Evolutionary conservation across 2,113 vertebrate species (phyloP).

Genomic region (Pipra filicauda): DNA sequence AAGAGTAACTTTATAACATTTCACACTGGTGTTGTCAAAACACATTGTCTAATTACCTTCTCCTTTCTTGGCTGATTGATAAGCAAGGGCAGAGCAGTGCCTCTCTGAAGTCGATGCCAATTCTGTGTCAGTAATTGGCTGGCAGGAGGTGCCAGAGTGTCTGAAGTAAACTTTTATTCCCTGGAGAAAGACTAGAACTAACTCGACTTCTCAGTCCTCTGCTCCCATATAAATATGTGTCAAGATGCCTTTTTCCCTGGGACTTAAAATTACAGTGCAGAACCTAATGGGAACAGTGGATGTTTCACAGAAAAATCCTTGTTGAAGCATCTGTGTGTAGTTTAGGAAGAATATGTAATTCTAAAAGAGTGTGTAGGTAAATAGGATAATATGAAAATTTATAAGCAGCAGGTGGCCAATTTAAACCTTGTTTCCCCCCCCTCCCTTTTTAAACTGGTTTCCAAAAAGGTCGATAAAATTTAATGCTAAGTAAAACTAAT

Average conservation of each 20-base stretch:
- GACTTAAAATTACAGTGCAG: slow-evolving; percentile 15
- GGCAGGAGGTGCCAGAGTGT: slow-evolving; percentile 43
- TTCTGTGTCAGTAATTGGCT: slow-evolving; percentile 34
- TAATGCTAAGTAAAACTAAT: slow-evolving; percentile 50
- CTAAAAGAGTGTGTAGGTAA: slow-evolving; percentile 25
- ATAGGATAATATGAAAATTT: slow-evolving; percentile 33
- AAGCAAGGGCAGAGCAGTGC: slow-evolving; percentile 47
- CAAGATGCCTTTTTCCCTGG: slow-evolving; percentile 21
- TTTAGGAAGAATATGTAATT: slow-evolving; percentile 43
- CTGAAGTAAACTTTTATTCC: slow-evolving; percentile 20
- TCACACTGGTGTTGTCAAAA: slow-evolving; percentile 57
- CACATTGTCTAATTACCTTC: slow-evolving; percentile 63
- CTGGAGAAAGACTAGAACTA: slow-evolving; percentile 37
- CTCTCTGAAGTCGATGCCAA: slow-evolving; percentile 54
- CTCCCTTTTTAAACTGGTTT: not conserved
- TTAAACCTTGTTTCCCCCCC: not conserved
- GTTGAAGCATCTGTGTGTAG: not conserved
- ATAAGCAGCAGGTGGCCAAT: slow-evolving; percentile 31
- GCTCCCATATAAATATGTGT: slow-evolving; percentile 10
- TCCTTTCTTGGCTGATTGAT: slow-evolving; percentile 61
- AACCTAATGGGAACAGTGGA: slow-evolving; percentile 19
- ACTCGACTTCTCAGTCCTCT: not conserved
- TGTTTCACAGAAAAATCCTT: slow-evolving; percentile 34
- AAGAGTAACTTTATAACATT: slow-evolving; percentile 45
- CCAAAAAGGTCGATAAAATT: slow-evolving; percentile 19